phyloP scores from a whole-genome alignment of 2,797 vertebrate genomes.

The Parotocinclus haroldoi region DNA sequence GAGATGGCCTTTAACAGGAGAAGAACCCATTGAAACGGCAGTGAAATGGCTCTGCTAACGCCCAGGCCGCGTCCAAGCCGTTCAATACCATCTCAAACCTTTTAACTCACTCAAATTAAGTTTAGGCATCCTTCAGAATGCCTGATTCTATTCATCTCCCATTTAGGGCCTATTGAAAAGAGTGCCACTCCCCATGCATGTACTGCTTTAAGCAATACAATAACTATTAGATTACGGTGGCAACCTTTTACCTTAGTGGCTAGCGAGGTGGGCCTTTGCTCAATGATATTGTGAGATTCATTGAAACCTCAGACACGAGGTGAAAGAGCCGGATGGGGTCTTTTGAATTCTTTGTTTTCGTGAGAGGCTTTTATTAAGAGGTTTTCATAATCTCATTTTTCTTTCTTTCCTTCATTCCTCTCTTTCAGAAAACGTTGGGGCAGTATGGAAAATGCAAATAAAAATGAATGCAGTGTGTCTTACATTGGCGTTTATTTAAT shows the following conservation, averaged over 20 bases:
- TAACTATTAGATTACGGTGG: conserved; percentile 62
- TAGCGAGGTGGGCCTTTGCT: conserved; percentile 49
- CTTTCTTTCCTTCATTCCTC: no score
- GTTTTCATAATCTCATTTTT: conserved; percentile 49
- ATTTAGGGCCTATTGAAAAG: conserved; percentile 60
- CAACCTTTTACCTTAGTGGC: conserved; percentile 50
- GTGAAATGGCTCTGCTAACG: conserved; percentile 50
- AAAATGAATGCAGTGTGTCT: no score
- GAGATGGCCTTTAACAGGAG: conserved; percentile 49
- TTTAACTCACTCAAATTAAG: conserved; percentile 65
- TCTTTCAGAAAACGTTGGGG: conserved; percentile 14
- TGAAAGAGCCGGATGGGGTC: conserved; percentile 40
- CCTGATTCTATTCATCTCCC: conserved; percentile 59
- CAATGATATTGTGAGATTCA: conserved; percentile 48
- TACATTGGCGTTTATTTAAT: no score
- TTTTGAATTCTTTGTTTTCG: conserved; percentile 46
- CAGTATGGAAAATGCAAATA: no score
- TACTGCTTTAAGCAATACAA: conserved; percentile 60
- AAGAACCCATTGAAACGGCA: conserved; percentile 47
- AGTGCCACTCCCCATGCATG: conserved; percentile 47
- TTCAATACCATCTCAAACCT: conserved; percentile 63
- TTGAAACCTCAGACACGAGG: conserved; percentile 40
- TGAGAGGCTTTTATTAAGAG: conserved; percentile 54
- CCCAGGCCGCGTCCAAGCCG: conserved; percentile 44
- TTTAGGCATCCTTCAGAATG: conserved; percentile 62